Base-by-base conservation (phyloP, 2,888 invertebrate species). In the Platynereis dumerilii region DNA sequence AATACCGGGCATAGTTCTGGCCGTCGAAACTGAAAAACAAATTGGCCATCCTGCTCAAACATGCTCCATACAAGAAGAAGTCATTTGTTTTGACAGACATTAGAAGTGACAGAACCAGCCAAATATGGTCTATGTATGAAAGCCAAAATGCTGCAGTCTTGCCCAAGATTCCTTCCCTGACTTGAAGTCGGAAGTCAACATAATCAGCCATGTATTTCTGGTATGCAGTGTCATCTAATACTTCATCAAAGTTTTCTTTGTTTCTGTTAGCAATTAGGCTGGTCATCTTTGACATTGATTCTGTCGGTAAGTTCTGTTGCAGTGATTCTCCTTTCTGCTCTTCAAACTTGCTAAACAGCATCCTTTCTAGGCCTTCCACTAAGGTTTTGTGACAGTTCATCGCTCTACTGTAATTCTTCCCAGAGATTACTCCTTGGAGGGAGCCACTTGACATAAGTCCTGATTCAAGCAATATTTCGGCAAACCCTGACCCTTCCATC, bases 301-400 rank as follows among this genome's bases (percentile, higher is more conserved):
- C 45, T 57, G 28, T 27, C 22, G 24, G 29, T 5, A 7, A n/a
- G n/a, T n/a, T n/a, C n/a, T n/a, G n/a, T n/a, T n/a, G n/a, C n/a
- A n/a, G n/a, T n/a, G n/a, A n/a, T n/a, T n/a, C n/a, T n/a, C n/a
- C n/a, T n/a, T n/a, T n/a, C n/a, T n/a, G n/a, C n/a, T n/a, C n/a
- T n/a, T n/a, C n/a, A n/a, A n/a, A n/a, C n/a, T n/a, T 55, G 44
- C 45, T n/a, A n/a, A 66, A 26, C 12, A 72, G 58, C n/a, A 72
- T 24, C 52, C 67, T 58, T 57, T 72, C 72, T 44, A 70, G 45
- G 45, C 54, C 44, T 62, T 72, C 72, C 12, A 62, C 20, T 29
- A 72, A 12, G 1, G 27, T 57, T 39, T 70, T 73, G 48, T 71
- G 73, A 52, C 73, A 73, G 42, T 67, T 42, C 52, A 73, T 65